A percentile compares a stretch with the other conserved stretches of the same genome.
These are phyloP conservation scores for Hiodon alosoides DNA, from an alignment of 2,113 vertebrate species.

Conservation along the genomic window DNA sequence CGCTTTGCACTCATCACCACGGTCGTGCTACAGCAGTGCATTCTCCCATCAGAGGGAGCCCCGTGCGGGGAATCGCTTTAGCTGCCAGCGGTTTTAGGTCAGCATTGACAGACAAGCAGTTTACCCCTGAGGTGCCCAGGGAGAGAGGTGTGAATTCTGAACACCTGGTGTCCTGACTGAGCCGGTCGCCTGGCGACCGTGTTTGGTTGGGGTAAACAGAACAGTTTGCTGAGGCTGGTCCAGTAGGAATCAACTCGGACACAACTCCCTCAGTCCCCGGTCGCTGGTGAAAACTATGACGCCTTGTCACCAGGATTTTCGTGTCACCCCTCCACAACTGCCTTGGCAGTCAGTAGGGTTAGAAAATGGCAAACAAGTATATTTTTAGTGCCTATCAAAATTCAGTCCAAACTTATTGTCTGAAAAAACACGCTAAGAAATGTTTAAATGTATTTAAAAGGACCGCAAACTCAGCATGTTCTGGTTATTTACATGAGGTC, in stretches of 20 bases:
- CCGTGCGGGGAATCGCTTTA: too few species aligned
- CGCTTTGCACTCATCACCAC: too few species aligned
- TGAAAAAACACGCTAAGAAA: too few species aligned
- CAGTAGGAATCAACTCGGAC: slow-evolving; percentile 39
- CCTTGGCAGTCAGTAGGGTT: neutral
- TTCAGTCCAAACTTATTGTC: too few species aligned
- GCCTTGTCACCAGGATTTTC: neutral
- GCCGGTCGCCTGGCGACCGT: slow-evolving; percentile 55
- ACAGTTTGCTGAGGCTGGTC: slow-evolving; percentile 39
- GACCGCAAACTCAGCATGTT: too few species aligned
- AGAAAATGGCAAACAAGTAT: too few species aligned
- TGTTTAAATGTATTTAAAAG: too few species aligned
- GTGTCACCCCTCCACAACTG: neutral
- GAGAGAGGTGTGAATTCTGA: slow-evolving; percentile 35
- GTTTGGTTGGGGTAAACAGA: slow-evolving; percentile 57
- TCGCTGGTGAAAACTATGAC: slow-evolving; percentile 15
- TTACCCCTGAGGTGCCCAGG: slow-evolving; percentile 51
- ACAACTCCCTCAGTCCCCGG: slow-evolving; percentile 21
- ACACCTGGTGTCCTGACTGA: slow-evolving; percentile 50
- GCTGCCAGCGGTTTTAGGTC: neutral
- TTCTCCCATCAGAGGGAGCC: too few species aligned
- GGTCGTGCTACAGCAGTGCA: too few species aligned
- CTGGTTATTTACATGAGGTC: neutral
- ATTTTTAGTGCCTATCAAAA: too few species aligned
- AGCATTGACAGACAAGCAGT: slow-evolving; percentile 36